Conservation (phyloP, 1,140 invertebrate genomes). For the Lethrus apterus region DNA sequence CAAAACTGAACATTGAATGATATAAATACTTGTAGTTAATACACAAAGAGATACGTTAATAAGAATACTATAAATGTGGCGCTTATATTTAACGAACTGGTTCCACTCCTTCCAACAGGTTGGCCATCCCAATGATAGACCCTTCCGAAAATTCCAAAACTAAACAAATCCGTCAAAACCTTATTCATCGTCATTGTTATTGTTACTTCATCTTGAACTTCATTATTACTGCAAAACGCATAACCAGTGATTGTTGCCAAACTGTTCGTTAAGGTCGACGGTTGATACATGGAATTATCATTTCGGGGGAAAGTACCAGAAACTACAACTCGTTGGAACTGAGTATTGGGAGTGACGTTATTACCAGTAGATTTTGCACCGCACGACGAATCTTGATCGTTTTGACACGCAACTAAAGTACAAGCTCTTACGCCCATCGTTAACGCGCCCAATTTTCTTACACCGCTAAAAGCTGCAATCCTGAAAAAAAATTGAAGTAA, state of each 20-base stretch:
- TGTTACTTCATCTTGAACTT: neutral
- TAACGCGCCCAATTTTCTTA: neutral
- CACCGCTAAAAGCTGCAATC: constrained; percentile 12
- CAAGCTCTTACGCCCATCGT: constrained; percentile 7
- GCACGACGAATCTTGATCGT: neutral
- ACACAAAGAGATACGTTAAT: no score
- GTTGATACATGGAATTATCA: neutral
- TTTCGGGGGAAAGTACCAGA: neutral
- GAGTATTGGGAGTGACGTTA: neutral
- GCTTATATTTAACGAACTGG: neutral
- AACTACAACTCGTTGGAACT: neutral
- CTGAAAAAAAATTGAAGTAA: constrained; percentile 3
- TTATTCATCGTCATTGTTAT: neutral
- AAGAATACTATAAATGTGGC: no score
- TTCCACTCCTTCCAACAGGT: neutral
- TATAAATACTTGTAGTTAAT: no score
- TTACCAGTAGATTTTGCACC: neutral
- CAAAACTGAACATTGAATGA: no score
- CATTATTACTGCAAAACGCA: neutral
- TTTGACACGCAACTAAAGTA: constrained; percentile 6
- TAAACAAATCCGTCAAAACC: neutral
- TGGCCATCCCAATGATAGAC: neutral
- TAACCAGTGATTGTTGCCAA: neutral
- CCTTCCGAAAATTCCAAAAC: constrained; percentile 7
- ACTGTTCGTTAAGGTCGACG: constrained; percentile 1